Evolutionary conservation across 2,113 vertebrate species (phyloP).

Genomic region (Lasiurus cinereus): DNA sequence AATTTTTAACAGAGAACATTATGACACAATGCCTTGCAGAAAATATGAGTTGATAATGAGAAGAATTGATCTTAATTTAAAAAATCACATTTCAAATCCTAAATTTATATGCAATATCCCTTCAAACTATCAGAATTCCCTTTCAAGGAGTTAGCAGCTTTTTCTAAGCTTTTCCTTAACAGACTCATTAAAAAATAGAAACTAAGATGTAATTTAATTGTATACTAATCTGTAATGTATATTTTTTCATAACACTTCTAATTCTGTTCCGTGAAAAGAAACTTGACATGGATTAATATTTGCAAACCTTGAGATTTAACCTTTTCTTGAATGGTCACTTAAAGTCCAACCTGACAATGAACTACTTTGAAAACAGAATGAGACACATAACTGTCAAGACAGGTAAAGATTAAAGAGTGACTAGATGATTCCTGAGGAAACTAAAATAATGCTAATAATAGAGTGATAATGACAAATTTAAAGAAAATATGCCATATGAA

Average conservation of each 20-base stretch:
- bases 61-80: conserved; percentile 44
- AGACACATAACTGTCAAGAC: conserved; percentile 1
- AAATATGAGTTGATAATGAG: conserved; percentile 62
- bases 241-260: conserved; percentile 57
- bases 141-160: conserved; percentile 51
- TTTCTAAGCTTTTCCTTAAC: conserved; percentile 53
- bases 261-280: conserved; percentile 57
- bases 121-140: conserved; percentile 53
- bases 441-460: neutral
- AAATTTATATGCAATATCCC: conserved; percentile 58
- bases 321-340: conserved; percentile 46
- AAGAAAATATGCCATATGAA: conserved; percentile 32
- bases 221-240: conserved; percentile 58
- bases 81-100: conserved; percentile 63
- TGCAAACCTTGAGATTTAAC: conserved; percentile 54
- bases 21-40: conserved; percentile 32
- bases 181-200: conserved; percentile 62
- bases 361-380: conserved; percentile 39
- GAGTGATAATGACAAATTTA: neutral
- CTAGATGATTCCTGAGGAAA: conserved; percentile 20
- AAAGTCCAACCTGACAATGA: conserved; percentile 64
- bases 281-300: conserved; percentile 33
- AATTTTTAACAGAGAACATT: conserved; percentile 62
- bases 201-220: conserved; percentile 58
- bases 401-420: neutral